Percentiles rank a stretch among this genome's conserved stretches.
Evolutionary conservation across 1,140 invertebrate species (phyloP).

Genomic region (Dinoponera quadriceps): DNA sequence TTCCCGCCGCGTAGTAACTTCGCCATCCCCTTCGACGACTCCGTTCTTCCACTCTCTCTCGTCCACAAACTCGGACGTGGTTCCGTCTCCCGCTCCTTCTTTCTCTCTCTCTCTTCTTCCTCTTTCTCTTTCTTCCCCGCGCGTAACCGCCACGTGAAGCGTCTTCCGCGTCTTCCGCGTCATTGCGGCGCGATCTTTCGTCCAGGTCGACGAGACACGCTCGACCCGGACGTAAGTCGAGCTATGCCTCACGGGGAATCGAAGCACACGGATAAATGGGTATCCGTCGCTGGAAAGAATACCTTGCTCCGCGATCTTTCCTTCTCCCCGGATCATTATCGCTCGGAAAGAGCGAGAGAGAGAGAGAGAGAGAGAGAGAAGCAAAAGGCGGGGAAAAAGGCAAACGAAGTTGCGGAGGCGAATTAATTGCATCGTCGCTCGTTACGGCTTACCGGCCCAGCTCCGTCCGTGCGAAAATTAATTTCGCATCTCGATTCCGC

Average conservation of each 20-base stretch:
- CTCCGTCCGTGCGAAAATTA: not conserved
- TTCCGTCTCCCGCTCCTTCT: slow-evolving; percentile 14
- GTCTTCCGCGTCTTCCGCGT: slow-evolving; percentile 77
- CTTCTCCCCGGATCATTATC: not conserved
- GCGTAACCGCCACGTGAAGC: slow-evolving; percentile 72
- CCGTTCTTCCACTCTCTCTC: not conserved
- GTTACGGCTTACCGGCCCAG: not conserved
- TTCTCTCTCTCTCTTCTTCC: slow-evolving; percentile 27
- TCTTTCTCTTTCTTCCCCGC: slow-evolving; percentile 36
- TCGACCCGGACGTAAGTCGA: slow-evolving; percentile 59
- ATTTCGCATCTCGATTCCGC: slow-evolving; percentile 16
- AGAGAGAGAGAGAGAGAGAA: too few relatives aligned
- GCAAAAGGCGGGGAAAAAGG: too few relatives aligned
- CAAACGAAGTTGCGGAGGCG: too few relatives aligned
- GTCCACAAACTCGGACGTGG: slow-evolving; percentile 2
- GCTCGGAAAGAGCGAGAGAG: not conserved
- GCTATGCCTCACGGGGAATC: slow-evolving; percentile 25
- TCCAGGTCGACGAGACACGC: slow-evolving; percentile 38
- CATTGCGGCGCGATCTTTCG: slow-evolving; percentile 78
- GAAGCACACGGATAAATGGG: slow-evolving; percentile 58
- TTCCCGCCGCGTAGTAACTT: slow-evolving; percentile 19
- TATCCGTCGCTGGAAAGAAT: slow-evolving; percentile 3
- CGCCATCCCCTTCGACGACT: slow-evolving; percentile 21
- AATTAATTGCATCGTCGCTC: slow-evolving; percentile 15
- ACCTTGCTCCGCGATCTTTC: not conserved